These are phyloP conservation scores for Xylocampa areola DNA, from an alignment of 2,888 invertebrate species.

Conservation along the genomic window DNA sequence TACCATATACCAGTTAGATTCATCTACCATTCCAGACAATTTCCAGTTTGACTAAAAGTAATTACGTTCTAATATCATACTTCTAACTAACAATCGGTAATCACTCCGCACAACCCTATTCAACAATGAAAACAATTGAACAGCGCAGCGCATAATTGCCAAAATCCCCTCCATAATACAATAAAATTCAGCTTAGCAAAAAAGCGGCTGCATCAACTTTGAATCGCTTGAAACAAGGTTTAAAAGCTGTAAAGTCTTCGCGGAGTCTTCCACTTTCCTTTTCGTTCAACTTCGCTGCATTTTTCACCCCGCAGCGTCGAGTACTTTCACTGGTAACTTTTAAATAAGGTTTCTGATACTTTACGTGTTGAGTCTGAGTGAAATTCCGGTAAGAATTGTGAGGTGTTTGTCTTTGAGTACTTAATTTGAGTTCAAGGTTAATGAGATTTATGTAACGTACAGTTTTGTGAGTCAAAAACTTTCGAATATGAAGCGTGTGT, in stretches of 20 bases:
- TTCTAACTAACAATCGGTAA: neutral
- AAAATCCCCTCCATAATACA: constrained; percentile 38
- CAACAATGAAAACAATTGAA: constrained; percentile 16
- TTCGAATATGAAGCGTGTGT: too few species aligned
- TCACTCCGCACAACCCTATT: neutral
- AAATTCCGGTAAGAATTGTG: neutral
- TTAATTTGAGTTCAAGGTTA: neutral
- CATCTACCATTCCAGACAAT: too few species aligned
- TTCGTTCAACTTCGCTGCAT: constrained; percentile 80
- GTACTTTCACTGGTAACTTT: constrained; percentile 81
- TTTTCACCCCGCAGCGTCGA: constrained; percentile 78
- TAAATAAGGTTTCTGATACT: constrained; percentile 62
- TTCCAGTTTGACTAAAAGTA: too few species aligned
- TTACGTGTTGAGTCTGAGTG: constrained; percentile 27
- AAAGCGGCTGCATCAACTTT: constrained; percentile 56
- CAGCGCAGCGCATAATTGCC: constrained; percentile 38
- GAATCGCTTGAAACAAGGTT: constrained; percentile 59
- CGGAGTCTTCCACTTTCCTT: constrained; percentile 77
- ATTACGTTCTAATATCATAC: neutral
- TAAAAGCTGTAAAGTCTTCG: constrained; percentile 61
- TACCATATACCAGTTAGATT: too few species aligned
- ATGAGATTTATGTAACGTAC: neutral
- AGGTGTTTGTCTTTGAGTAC: neutral
- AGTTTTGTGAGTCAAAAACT: neutral
- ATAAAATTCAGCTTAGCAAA: constrained; percentile 48